Conservation (phyloP, 2,797 vertebrate genomes). For the Austrolebias charrua region DNA sequence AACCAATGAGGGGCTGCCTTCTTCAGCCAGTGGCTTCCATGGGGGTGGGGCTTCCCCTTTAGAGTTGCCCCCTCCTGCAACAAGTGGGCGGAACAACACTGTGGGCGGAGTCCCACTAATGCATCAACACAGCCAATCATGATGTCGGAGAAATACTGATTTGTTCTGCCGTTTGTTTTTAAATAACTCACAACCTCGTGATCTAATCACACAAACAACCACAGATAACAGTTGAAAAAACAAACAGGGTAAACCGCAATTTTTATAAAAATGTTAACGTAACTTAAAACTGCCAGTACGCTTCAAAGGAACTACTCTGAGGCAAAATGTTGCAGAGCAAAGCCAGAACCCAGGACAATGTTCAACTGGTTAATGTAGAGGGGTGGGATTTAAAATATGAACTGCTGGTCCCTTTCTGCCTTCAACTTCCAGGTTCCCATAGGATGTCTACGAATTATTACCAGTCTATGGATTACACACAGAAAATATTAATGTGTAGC, state of each 20-base stretch:
- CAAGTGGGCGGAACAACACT: constrained; percentile 73
- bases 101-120: constrained; percentile 76
- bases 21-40: constrained; percentile 80
- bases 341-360: background rate
- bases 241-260: constrained; percentile 4
- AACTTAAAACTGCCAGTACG: constrained; percentile 15
- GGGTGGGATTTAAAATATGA: too few relatives aligned
- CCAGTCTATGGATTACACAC: too few relatives aligned
- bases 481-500: too few relatives aligned
- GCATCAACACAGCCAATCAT: constrained; percentile 57
- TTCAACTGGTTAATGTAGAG: too few relatives aligned
- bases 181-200: background rate
- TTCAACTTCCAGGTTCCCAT: too few relatives aligned
- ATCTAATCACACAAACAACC: constrained; percentile 13
- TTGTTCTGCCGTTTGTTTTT: constrained; percentile 20
- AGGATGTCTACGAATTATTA: too few relatives aligned
- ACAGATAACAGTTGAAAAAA: background rate
- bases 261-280: background rate
- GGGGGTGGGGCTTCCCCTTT: constrained; percentile 79
- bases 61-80: constrained; percentile 72
- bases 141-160: constrained; percentile 27
- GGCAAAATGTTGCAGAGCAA: background rate
- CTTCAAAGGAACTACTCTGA: constrained; percentile 29
- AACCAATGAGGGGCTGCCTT: constrained; percentile 84
- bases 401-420: too few relatives aligned